Evolutionary conservation across 2,888 invertebrate species (phyloP).

Genomic region (Odontothrips loti): DNA sequence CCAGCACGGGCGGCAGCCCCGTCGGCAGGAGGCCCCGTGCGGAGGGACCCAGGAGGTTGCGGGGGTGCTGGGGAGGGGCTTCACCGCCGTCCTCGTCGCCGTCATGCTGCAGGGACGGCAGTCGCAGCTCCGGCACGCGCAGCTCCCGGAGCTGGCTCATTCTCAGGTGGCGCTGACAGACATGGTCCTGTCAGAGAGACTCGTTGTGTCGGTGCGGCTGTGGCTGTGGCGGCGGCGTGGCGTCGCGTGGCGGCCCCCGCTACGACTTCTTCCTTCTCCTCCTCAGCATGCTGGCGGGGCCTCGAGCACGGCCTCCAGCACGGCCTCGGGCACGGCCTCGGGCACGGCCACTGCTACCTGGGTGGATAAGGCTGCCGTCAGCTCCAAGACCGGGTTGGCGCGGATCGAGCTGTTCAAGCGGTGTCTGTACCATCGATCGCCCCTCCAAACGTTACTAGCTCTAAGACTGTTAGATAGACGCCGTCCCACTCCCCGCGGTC

Average conservation of each 20-base stretch:
- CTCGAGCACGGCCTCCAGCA: neutral
- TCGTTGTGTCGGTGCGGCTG: slow-evolving; percentile 43
- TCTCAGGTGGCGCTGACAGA: too few species aligned
- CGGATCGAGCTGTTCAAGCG: too few species aligned
- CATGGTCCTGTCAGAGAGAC: too few species aligned
- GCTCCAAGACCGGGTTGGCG: too few species aligned
- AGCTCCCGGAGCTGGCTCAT: slow-evolving; percentile 51
- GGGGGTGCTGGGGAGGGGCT: slow-evolving; percentile 48
- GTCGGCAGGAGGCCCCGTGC: neutral
- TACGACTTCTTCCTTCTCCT: slow-evolving; percentile 2
- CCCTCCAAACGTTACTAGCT: too few species aligned
- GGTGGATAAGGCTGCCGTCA: too few species aligned
- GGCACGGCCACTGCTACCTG: neutral
- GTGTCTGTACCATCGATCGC: too few species aligned
- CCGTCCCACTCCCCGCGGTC: slow-evolving; percentile 26
- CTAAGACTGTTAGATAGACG: neutral
- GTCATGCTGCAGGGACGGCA: slow-evolving; percentile 40
- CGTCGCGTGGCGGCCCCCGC: neutral
- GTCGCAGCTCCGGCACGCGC: slow-evolving; percentile 65
- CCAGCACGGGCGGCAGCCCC: slow-evolving; percentile 31
- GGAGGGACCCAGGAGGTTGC: slow-evolving; percentile 46
- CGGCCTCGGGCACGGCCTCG: neutral
- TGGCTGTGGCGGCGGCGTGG: slow-evolving; percentile 19
- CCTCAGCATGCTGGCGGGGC: neutral
- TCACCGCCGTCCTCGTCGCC: slow-evolving; percentile 48